These are phyloP conservation scores for Ictidomys tridecemlineatus DNA, from an alignment of 2,113 vertebrate genomes.

Conservation along the genomic window DNA sequence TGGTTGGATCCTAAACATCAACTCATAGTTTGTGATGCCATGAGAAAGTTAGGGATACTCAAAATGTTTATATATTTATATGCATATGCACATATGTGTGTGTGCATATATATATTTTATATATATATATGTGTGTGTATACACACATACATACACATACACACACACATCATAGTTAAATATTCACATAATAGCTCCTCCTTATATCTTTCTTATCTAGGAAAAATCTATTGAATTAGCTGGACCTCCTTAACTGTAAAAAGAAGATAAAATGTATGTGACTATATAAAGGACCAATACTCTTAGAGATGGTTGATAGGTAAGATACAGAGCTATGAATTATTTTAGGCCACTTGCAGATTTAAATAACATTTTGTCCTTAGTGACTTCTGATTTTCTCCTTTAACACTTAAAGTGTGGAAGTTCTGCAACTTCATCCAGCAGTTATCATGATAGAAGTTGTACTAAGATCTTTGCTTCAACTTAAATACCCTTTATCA, in stretches of 20 bases:
- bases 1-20: not conserved
- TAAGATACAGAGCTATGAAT: not conserved
- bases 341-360: not conserved
- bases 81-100: not conserved
- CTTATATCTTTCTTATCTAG: not conserved
- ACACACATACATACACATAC: no score
- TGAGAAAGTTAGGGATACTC: not conserved
- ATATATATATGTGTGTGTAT: not conserved
- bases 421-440: not conserved
- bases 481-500: not conserved
- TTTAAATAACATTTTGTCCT: not conserved
- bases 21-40: not conserved
- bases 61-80: not conserved
- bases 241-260: not conserved
- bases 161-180: not conserved
- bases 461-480: not conserved
- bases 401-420: not conserved
- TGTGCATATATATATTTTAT: not conserved
- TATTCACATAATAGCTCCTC: not conserved
- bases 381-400: not conserved
- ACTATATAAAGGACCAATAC: not conserved
- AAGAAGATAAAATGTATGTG: not conserved
- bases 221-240: not conserved
- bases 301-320: not conserved
- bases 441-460: not conserved